Percentiles rank a stretch among this genome's conserved stretches.
Evolutionary conservation across 2,888 invertebrate genomes (phyloP).

Genomic region (Drosophila phalerata): DNA sequence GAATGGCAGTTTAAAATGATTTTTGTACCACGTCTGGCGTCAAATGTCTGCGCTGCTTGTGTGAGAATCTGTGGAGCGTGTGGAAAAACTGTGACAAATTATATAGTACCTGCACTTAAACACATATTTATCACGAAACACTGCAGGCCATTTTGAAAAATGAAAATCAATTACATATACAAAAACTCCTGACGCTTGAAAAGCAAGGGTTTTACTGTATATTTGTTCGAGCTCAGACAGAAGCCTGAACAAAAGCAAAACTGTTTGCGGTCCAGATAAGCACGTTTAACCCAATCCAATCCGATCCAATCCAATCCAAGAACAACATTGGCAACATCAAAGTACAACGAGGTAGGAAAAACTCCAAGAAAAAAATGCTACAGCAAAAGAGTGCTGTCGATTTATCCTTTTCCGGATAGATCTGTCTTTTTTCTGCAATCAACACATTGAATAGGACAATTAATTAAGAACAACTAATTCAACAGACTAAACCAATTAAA

Average conservation of each 20-base stretch:
- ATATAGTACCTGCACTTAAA: conserved; percentile 64
- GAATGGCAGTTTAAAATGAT: conserved; percentile 44
- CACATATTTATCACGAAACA: conserved; percentile 59
- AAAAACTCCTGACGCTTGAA: conserved; percentile 1
- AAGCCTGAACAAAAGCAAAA: conserved; percentile 41
- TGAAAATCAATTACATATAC: conserved; percentile 29
- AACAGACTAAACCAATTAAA: no score
- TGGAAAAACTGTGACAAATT: conserved; percentile 61
- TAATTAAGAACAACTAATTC: no score
- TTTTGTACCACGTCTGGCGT: conserved; percentile 41
- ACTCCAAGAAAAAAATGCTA: conserved; percentile 28
- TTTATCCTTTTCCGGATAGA: background rate
- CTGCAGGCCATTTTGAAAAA: conserved; percentile 38
- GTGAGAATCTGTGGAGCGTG: conserved; percentile 9
- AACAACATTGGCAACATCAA: conserved; percentile 46
- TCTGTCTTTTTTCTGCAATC: background rate
- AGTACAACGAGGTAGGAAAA: conserved; percentile 22
- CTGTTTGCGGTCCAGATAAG: conserved; percentile 69
- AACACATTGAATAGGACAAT: no score
- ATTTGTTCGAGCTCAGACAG: background rate
- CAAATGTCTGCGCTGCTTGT: conserved; percentile 36
- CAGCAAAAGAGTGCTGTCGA: conserved; percentile 1
- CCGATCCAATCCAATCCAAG: conserved; percentile 20
- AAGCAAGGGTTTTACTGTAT: conserved; percentile 10
- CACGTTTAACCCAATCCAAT: conserved; percentile 25